Conservation (phyloP, 2,797 vertebrate species). For the Florisuga fusca region DNA sequence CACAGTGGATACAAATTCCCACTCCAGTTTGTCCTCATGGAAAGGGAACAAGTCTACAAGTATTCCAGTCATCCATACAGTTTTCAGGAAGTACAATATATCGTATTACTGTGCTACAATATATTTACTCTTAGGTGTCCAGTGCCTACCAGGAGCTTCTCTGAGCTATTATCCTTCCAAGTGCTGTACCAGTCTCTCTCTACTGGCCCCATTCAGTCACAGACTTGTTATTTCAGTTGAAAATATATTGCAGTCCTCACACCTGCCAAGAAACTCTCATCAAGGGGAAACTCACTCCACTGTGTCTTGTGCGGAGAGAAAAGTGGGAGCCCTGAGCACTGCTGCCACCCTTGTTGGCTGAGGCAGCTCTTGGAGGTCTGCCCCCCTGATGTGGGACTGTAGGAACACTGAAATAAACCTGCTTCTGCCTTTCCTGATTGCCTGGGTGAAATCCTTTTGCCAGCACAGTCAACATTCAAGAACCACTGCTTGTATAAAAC, state of each 20-base stretch:
- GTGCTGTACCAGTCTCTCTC: not conserved
- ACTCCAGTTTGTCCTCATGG: not conserved
- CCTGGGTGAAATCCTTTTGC: not conserved
- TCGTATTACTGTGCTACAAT: not conserved
- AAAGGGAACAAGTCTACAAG: not conserved
- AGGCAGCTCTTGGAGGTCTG: not conserved
- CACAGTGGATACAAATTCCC: not conserved
- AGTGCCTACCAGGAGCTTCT: not conserved
- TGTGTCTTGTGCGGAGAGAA: not conserved
- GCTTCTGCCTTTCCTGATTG: fast-evolving
- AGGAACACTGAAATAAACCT: not conserved
- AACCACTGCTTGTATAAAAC: not conserved
- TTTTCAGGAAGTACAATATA: not conserved
- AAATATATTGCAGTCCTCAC: not conserved
- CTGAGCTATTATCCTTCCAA: not conserved
- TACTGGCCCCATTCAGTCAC: not conserved
- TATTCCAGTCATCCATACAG: not conserved
- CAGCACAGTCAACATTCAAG: not conserved
- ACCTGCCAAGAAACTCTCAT: not conserved
- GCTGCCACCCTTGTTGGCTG: not conserved
- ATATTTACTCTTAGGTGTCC: not conserved
- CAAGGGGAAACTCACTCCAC: not conserved
- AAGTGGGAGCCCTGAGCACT: not conserved
- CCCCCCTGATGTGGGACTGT: not conserved
- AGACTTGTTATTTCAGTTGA: not conserved